These are phyloP conservation scores for Rhynchophorus ferrugineus DNA, from an alignment of 1,140 invertebrate genomes.

Conservation along the genomic window DNA sequence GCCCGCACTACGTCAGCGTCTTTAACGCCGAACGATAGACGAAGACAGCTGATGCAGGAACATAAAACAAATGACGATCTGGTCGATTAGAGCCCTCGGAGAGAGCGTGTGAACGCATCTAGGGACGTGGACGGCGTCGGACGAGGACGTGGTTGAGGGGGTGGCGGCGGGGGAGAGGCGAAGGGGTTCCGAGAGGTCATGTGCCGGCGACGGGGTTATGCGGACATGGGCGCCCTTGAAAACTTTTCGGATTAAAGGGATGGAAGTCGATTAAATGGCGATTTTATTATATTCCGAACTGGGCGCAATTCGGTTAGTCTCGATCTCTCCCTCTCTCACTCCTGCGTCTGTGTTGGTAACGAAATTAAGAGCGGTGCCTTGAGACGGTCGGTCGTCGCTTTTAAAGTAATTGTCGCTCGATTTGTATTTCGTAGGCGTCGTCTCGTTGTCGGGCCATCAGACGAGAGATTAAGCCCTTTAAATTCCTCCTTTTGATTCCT, in stretches of 20 bases:
- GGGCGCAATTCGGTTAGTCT: not conserved
- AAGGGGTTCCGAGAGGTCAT: slow-evolving; percentile 12
- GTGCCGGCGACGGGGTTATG: slow-evolving; percentile 8
- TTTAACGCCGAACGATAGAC: slow-evolving; percentile 6
- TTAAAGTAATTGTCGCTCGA: not conserved
- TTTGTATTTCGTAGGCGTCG: not conserved
- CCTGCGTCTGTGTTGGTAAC: no score
- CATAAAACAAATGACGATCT: slow-evolving; percentile 31
- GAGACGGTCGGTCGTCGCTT: not conserved
- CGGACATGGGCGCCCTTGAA: slow-evolving; percentile 19
- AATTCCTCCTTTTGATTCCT: no score
- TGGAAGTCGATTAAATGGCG: not conserved
- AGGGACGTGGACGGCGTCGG: slow-evolving; percentile 19
- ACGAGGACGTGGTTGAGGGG: not conserved
- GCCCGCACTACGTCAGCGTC: slow-evolving; percentile 8
- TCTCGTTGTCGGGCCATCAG: no score
- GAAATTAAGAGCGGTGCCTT: not conserved
- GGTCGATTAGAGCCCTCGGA: slow-evolving; percentile 27
- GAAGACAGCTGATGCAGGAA: slow-evolving; percentile 13
- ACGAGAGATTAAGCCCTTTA: no score
- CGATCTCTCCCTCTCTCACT: no score
- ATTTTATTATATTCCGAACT: not conserved
- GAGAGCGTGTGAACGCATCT: slow-evolving; percentile 29
- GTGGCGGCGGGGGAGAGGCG: not conserved
- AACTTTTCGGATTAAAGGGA: not conserved